phyloP scores from a whole-genome alignment of 2,113 vertebrate species.

The Phainopepla nitens region DNA sequence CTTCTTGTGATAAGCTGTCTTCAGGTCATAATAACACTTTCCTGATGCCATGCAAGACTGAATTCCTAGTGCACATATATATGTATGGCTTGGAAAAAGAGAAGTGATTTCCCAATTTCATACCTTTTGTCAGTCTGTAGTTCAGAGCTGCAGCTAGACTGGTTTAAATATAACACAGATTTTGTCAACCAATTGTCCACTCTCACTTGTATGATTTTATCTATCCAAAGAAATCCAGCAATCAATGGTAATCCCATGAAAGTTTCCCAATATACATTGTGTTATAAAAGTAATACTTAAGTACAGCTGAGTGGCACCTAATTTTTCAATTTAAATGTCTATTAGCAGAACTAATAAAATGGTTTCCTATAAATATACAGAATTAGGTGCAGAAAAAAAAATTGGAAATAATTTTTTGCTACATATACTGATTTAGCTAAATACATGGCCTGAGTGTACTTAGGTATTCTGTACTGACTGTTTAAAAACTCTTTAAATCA shows the following conservation, averaged over 20 bases:
- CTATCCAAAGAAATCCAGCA: constrained; percentile 59
- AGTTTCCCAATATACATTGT: neutral
- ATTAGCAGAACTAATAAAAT: neutral
- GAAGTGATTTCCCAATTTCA: neutral
- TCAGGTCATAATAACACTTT: neutral
- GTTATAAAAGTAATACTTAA: neutral
- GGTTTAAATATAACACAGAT: constrained; percentile 38
- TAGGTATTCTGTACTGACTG: neutral
- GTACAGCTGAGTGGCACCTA: neutral
- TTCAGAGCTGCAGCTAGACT: neutral
- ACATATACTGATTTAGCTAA: neutral
- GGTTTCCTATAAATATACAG: neutral
- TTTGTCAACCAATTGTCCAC: constrained; percentile 53
- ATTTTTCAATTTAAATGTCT: neutral
- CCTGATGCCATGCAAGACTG: neutral
- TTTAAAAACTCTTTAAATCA: neutral
- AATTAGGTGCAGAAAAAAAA: neutral
- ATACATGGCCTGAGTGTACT: neutral
- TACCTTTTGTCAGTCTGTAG: neutral
- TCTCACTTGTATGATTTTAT: constrained; percentile 60
- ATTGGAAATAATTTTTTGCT: neutral
- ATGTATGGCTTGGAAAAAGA: neutral
- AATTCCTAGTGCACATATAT: neutral
- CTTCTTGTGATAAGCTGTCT: neutral
- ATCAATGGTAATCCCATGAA: constrained; percentile 13